These are phyloP conservation scores for Camelus bactrianus DNA, from an alignment of 2,113 vertebrate genomes.

Conservation along the genomic window DNA sequence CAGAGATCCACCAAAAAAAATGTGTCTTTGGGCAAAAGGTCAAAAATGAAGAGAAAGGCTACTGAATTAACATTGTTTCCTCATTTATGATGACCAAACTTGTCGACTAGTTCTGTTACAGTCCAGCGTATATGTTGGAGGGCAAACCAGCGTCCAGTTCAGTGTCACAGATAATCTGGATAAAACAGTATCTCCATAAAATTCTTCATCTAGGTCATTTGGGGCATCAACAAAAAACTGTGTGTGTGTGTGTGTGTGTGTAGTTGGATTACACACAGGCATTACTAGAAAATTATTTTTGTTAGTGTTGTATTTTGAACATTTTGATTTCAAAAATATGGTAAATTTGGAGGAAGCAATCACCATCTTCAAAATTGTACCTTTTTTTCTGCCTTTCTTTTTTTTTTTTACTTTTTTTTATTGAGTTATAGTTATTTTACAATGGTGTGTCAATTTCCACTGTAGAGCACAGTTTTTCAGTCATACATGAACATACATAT, in stretches of 20 bases:
- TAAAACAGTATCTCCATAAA: neutral
- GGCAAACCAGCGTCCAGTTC: neutral
- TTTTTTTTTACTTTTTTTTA: neutral
- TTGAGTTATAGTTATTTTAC: no score
- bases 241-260: neutral
- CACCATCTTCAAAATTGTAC: neutral
- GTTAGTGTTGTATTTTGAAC: neutral
- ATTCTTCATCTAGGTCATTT: neutral
- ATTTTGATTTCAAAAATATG: neutral
- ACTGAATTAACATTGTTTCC: neutral
- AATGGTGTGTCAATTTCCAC: no score
- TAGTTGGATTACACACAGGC: neutral
- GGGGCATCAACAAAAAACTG: neutral
- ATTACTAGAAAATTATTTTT: neutral
- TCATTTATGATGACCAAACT: neutral
- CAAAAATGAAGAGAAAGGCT: neutral
- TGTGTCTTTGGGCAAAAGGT: neutral
- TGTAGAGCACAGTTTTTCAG: no score
- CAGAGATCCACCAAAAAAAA: neutral
- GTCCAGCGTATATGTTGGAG: neutral
- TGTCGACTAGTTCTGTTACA: neutral
- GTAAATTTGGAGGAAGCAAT: neutral
- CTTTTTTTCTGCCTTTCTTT: neutral
- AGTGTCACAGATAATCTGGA: neutral
- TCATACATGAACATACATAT: no score